Evolutionary conservation across 2,797 vertebrate species (phyloP).

Genomic region (Sternotherus odoratus): DNA sequence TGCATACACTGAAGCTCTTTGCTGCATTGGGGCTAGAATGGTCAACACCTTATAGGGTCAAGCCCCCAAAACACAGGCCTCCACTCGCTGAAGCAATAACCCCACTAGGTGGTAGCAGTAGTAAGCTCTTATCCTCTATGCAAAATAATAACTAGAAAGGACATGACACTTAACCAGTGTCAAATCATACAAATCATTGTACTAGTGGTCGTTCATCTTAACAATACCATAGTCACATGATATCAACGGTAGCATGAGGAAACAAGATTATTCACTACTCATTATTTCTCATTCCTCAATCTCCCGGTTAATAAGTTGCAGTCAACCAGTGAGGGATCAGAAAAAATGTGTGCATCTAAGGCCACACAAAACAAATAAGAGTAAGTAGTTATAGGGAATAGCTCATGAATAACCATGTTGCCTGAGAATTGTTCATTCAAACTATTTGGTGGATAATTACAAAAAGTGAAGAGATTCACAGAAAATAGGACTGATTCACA

Average conservation of each 20-base stretch:
- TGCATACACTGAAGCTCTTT: neutral
- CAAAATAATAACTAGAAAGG: neutral
- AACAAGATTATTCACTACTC: conserved; percentile 11
- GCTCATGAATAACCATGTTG: neutral
- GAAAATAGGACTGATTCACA: neutral
- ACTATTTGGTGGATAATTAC: neutral
- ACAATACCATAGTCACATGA: conserved; percentile 10
- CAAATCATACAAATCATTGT: conserved; percentile 25
- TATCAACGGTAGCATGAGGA: conserved; percentile 28
- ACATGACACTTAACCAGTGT: neutral
- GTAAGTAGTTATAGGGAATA: neutral
- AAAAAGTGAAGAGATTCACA: neutral
- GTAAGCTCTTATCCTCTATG: neutral
- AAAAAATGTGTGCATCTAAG: neutral
- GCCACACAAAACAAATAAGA: neutral
- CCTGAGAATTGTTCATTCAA: neutral
- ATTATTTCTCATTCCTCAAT: conserved; percentile 41
- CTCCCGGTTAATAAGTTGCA: conserved; percentile 24
- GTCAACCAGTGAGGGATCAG: neutral
- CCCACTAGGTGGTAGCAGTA: neutral
- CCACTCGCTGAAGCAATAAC: neutral
- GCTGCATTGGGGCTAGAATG: neutral
- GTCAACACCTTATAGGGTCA: neutral
- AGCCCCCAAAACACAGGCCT: neutral
- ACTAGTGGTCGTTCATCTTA: conserved; percentile 27